phyloP scores from a whole-genome alignment of 2,888 invertebrate species.

The Sminthurides aquaticus region DNA sequence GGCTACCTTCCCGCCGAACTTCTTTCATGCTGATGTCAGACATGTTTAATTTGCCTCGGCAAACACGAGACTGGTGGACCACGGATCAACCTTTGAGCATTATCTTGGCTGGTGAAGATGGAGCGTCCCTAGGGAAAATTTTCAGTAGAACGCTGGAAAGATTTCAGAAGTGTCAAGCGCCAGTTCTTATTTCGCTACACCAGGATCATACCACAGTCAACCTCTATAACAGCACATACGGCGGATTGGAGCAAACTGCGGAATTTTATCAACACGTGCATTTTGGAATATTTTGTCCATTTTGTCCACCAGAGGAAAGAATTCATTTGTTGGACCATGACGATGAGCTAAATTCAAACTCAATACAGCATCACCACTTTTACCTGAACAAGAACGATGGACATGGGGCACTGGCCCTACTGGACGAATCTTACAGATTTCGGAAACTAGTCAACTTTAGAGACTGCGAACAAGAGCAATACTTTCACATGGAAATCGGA shows the following conservation, averaged over 20 bases:
- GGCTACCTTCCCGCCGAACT: neutral
- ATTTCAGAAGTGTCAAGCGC: neutral
- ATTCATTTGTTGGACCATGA: neutral
- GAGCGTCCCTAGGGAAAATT: neutral
- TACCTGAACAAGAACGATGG: slow-evolving; percentile 4
- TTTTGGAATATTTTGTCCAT: slow-evolving; percentile 7
- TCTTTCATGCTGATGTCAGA: neutral
- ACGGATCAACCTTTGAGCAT: neutral
- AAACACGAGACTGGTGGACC: neutral
- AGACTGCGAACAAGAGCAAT: neutral
- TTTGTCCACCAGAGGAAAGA: neutral
- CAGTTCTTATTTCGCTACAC: neutral
- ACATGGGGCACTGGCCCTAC: slow-evolving; percentile 4
- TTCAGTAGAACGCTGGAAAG: neutral
- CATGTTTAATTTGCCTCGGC: neutral
- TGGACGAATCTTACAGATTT: neutral
- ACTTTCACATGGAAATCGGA: neutral
- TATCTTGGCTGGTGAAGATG: neutral
- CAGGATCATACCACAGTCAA: neutral
- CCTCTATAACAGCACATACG: neutral
- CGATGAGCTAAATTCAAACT: neutral
- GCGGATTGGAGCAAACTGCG: neutral
- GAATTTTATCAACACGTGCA: slow-evolving; percentile 1
- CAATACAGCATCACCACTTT: neutral
- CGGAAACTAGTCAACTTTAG: neutral